Percentiles rank a stretch among this genome's conserved stretches.
These are phyloP conservation scores for Hirudo medicinalis DNA, from an alignment of 1,140 invertebrate species.

Conservation along the genomic window DNA sequence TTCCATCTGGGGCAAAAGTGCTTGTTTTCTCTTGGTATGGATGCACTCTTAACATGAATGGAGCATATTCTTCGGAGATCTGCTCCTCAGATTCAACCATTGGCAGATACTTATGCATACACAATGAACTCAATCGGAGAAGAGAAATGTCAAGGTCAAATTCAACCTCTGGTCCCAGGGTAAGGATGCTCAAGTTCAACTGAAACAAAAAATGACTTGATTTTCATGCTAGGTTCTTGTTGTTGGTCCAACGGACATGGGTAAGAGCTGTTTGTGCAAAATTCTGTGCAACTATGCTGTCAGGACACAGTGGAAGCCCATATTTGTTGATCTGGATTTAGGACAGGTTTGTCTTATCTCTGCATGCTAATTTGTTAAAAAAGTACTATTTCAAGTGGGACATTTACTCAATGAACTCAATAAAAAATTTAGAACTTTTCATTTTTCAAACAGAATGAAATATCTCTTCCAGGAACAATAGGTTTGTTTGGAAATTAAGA, in stretches of 20 bases:
- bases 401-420: not conserved
- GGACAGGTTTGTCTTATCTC: slow-evolving; percentile 60
- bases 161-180: slow-evolving; percentile 44
- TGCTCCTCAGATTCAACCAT: slow-evolving; percentile 90
- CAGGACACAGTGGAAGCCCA: slow-evolving; percentile 56
- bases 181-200: slow-evolving; percentile 17
- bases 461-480: slow-evolving; percentile 2
- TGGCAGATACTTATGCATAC: slow-evolving; percentile 85
- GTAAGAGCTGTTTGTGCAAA: slow-evolving; percentile 72
- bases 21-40: slow-evolving; percentile 93
- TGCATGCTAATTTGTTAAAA: not conserved
- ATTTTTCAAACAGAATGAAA: slow-evolving; percentile 1
- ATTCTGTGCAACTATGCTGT: slow-evolving; percentile 65
- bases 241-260: slow-evolving; percentile 85
- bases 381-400: not conserved
- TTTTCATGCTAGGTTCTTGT: slow-evolving; percentile 49
- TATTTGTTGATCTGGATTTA: slow-evolving; percentile 90
- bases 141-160: slow-evolving; percentile 61
- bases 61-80: slow-evolving; percentile 80
- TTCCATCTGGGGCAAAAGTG: slow-evolving; percentile 76
- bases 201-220: not conserved
- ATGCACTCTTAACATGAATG: slow-evolving; percentile 56
- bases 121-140: slow-evolving; percentile 80
- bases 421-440: too few species aligned
- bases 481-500: not conserved